Conservation (phyloP, 2,797 vertebrate species). For the Staurois parvus region DNA sequence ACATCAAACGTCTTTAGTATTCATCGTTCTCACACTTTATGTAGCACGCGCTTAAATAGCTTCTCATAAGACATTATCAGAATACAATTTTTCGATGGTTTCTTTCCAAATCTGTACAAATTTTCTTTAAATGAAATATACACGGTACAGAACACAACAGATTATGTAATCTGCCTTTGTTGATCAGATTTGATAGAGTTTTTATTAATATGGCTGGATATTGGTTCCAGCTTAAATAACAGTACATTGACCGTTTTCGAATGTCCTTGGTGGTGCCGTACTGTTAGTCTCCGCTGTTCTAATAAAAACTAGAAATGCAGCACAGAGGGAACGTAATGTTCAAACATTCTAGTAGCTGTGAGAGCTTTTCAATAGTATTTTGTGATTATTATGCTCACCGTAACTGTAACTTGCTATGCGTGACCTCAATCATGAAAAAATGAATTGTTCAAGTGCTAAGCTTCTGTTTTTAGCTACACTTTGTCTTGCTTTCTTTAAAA, state of each 20-base stretch:
- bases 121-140: conserved; percentile 42
- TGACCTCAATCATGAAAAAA: background rate
- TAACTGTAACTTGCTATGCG: background rate
- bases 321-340: background rate
- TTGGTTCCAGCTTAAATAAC: conserved; percentile 18
- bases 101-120: conserved; percentile 11
- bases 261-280: conserved; percentile 28
- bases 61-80: conserved; percentile 44
- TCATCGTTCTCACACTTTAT: conserved; percentile 46
- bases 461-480: background rate
- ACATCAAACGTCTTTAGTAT: conserved; percentile 56
- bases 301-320: conserved; percentile 13
- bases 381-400: background rate
- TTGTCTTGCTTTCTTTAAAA: background rate
- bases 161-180: conserved; percentile 36
- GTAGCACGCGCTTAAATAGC: conserved; percentile 22
- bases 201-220: conserved; percentile 31
- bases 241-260: background rate
- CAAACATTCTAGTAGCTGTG: background rate
- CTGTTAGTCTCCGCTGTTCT: conserved; percentile 9
- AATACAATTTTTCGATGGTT: conserved; percentile 40
- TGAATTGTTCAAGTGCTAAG: background rate
- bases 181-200: conserved; percentile 21
- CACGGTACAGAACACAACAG: conserved; percentile 24
- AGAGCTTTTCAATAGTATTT: background rate